phyloP scores from a whole-genome alignment of 2,888 invertebrate species.

The Tinea semifulvella region DNA sequence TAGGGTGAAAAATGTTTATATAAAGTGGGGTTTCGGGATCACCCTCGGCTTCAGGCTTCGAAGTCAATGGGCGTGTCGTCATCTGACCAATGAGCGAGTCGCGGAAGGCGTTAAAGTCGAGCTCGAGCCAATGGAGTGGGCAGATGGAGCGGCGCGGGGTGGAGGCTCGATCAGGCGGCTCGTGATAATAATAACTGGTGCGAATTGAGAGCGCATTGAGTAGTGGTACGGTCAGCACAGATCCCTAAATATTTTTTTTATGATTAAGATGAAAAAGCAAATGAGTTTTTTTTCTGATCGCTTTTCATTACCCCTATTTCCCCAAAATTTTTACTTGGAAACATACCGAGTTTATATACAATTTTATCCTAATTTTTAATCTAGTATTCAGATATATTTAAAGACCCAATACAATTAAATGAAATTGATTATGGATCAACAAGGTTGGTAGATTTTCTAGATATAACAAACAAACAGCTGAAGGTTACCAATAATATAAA shows the following conservation, averaged over 20 bases:
- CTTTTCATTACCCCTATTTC: too few species aligned
- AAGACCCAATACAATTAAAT: too few species aligned
- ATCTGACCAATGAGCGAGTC: constrained; percentile 39
- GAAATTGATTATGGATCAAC: too few species aligned
- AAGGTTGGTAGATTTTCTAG: too few species aligned
- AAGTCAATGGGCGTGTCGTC: constrained; percentile 49
- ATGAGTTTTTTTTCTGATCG: not conserved
- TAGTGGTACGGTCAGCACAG: constrained; percentile 50
- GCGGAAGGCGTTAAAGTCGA: constrained; percentile 48
- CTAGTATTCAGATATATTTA: too few species aligned
- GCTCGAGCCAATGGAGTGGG: constrained; percentile 40
- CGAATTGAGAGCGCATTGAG: constrained; percentile 65
- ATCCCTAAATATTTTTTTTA: constrained; percentile 23
- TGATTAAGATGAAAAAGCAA: not conserved
- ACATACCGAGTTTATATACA: too few species aligned
- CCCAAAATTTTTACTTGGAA: too few species aligned
- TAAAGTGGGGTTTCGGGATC: constrained; percentile 60
- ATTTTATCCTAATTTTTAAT: too few species aligned
- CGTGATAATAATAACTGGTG: constrained; percentile 64
- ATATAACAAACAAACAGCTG: too few species aligned
- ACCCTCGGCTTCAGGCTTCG: constrained; percentile 41
- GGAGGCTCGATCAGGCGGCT: constrained; percentile 63
- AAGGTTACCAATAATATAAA: too few species aligned
- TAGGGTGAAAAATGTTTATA: constrained; percentile 59
- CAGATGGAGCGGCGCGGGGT: constrained; percentile 14